Conservation (phyloP, 1,140 invertebrate species). For the Ostrea denselamellosa region DNA sequence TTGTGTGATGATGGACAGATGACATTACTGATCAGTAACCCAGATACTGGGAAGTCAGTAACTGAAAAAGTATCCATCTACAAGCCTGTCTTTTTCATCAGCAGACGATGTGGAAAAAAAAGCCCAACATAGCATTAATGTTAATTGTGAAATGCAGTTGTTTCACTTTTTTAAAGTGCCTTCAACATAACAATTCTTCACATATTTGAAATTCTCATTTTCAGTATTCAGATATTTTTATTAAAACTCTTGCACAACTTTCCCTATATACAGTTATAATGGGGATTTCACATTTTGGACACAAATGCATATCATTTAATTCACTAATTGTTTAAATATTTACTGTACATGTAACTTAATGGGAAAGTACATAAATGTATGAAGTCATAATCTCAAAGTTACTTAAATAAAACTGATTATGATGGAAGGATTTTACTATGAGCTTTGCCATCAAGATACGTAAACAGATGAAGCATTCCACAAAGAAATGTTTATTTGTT, state of each 20-base stretch:
- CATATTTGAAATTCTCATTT: background rate
- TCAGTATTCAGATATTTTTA: background rate
- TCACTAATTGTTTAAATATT: background rate
- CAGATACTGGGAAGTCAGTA: background rate
- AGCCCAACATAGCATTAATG: background rate
- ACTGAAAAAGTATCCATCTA: background rate
- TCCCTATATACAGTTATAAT: background rate
- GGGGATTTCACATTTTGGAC: background rate
- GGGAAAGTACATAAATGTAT: background rate
- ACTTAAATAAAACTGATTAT: background rate
- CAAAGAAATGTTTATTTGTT: background rate
- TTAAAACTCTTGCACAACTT: background rate
- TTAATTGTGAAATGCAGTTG: no score
- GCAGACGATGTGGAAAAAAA: background rate
- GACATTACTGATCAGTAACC: background rate
- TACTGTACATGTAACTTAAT: background rate
- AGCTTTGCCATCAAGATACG: background rate
- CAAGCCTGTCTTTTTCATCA: background rate
- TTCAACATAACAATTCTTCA: background rate
- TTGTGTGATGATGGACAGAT: background rate
- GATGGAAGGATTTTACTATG: background rate
- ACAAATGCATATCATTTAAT: background rate
- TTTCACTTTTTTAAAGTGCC: background rate
- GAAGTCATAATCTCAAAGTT: background rate
- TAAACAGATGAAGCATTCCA: background rate